These are phyloP conservation scores for Rotaria macrura DNA, from an alignment of 2,888 invertebrate species.

Conservation along the genomic window DNA sequence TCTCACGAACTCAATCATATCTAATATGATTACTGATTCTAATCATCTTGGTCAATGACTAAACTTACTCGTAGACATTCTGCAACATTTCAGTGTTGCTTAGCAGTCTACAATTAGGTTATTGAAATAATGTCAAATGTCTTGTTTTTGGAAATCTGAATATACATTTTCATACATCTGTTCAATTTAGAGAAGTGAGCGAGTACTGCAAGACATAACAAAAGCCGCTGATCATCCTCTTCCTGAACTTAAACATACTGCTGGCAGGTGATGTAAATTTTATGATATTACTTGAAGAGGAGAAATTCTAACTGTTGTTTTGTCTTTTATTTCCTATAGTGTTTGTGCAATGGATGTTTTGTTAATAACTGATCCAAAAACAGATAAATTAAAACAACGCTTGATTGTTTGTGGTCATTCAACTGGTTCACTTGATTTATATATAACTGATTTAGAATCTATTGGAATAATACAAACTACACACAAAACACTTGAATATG, in stretches of 20 bases:
- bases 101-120: too few relatives aligned
- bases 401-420: constrained; percentile 4
- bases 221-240: background rate
- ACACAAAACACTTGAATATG: background rate
- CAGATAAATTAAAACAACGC: background rate
- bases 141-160: too few relatives aligned
- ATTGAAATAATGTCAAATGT: too few relatives aligned
- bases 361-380: background rate
- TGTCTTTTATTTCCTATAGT: background rate
- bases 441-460: background rate
- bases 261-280: background rate
- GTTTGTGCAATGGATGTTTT: background rate
- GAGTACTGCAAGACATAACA: background rate
- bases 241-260: background rate
- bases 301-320: background rate
- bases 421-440: background rate
- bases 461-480: background rate
- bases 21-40: too few relatives aligned
- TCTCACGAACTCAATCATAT: too few relatives aligned
- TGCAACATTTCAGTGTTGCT: too few relatives aligned
- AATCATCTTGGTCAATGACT: too few relatives aligned
- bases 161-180: background rate
- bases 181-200: background rate
- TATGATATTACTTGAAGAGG: background rate
- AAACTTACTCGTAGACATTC: too few relatives aligned